Conservation (phyloP, 2,113 vertebrate genomes). For the Lophura nycthemera region DNA sequence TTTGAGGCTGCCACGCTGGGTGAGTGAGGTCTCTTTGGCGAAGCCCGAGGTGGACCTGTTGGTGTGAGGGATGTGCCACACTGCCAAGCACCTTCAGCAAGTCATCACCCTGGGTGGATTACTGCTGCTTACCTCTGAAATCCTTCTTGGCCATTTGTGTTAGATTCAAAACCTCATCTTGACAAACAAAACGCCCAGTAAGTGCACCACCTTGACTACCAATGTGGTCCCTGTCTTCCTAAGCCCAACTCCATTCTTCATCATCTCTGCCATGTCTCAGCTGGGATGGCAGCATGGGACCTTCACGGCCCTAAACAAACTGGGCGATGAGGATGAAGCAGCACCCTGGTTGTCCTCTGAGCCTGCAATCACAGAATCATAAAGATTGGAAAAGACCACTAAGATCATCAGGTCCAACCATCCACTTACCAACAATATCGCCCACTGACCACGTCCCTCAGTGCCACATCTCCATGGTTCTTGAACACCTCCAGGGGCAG, state of each 20-base stretch:
- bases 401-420: too few species aligned
- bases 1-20: constrained; percentile 68
- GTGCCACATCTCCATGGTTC: too few species aligned
- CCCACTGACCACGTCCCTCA: too few species aligned
- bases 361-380: background rate
- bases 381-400: too few species aligned
- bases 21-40: constrained; percentile 67
- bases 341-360: background rate
- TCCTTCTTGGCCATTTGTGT: background rate
- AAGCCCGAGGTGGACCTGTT: background rate
- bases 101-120: background rate
- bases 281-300: background rate
- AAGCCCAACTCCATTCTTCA: background rate
- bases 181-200: background rate
- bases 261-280: background rate
- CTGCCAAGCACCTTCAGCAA: accelerated
- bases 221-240: accelerated
- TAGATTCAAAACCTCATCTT: background rate
- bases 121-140: background rate
- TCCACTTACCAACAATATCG: too few species aligned
- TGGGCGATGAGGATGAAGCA: background rate
- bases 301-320: background rate
- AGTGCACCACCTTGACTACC: background rate
- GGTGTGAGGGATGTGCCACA: accelerated
- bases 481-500: too few species aligned